Evolutionary conservation across 1,140 invertebrate species (phyloP), one percentile per base, ranked within the genome.

Genomic region (Linepithema humile): DNA sequence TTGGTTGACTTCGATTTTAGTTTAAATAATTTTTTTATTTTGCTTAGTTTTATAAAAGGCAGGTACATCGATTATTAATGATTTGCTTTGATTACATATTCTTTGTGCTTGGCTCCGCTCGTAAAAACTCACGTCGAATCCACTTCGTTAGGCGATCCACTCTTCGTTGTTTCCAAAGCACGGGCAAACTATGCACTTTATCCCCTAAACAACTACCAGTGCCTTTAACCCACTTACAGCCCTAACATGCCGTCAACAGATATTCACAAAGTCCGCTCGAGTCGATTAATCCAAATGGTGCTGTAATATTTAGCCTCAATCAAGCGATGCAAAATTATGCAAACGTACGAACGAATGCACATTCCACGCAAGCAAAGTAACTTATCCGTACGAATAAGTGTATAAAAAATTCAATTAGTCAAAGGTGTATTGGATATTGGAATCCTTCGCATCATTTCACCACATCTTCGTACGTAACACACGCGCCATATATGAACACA

Each of bases 151-250:
- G 55, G 20, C 74, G 72, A 86, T 62, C 84, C 70, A 84, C 72
- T 86, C 85, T 57, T 53, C 70, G 87, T 89, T 89, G 85, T 90
- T 90, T 86, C 86, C 62, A 50, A 53, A 84, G 86, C 89, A 72
- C 82, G 29, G 69, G 82, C 86, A 86, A 89, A 89, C 87, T 89
- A 89, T 89, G 75, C 87, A 57, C 88, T 89, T 89, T 77, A 84
- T 80, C 87, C 85, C 64, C 82, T 73, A 78, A 86, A 86, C 84
- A 89, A 86, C 83, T 72, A 53, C 53, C 72, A 69, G 75, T 89
- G 80, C 87, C 82, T 89, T 86, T 89, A 89, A 89, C 87, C 87
- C 87, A 89, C 87, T 89, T 89, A 89, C 72, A 75, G 83, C 88
- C 87, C 88, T 67, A 88, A 85, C 60, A 70, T 82, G 82, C 62